phyloP scores from a whole-genome alignment of 2,113 vertebrate species.

The Carlito syrichta region DNA sequence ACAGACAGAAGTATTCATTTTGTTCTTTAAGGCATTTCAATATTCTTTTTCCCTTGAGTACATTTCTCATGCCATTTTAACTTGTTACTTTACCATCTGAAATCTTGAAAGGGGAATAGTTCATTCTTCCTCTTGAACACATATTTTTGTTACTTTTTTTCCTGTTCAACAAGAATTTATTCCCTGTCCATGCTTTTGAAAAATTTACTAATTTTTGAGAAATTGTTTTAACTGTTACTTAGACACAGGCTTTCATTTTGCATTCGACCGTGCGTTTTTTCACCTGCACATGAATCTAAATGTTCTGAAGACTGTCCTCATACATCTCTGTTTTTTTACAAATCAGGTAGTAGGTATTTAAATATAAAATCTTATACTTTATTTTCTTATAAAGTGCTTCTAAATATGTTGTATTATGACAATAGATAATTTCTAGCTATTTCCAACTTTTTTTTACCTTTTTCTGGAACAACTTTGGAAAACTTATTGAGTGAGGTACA shows the following conservation, averaged over 20 bases:
- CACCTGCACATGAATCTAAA: not conserved
- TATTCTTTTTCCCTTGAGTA: not conserved
- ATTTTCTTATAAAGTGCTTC: not conserved
- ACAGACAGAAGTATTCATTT: not conserved
- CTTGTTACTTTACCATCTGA: not conserved
- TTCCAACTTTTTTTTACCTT: not conserved
- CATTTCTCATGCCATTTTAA: slow-evolving; percentile 19
- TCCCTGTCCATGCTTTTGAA: not conserved
- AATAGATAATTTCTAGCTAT: not conserved
- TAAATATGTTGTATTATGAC: not conserved
- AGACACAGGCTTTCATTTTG: not conserved
- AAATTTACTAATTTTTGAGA: not conserved
- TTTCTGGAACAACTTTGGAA: not conserved
- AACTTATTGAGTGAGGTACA: not conserved
- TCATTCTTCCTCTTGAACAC: not conserved
- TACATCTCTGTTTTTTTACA: not conserved
- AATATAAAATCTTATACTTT: not conserved
- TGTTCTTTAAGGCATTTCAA: slow-evolving; percentile 32
- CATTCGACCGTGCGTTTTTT: not conserved
- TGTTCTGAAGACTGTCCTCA: not conserved
- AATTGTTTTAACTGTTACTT: not conserved
- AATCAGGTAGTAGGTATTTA: not conserved
- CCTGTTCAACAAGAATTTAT: not conserved
- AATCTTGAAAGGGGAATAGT: not conserved
- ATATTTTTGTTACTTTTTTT: not conserved